phyloP scores from a whole-genome alignment of 1,140 invertebrate species.

The Caenorhabditis briggsae region DNA sequence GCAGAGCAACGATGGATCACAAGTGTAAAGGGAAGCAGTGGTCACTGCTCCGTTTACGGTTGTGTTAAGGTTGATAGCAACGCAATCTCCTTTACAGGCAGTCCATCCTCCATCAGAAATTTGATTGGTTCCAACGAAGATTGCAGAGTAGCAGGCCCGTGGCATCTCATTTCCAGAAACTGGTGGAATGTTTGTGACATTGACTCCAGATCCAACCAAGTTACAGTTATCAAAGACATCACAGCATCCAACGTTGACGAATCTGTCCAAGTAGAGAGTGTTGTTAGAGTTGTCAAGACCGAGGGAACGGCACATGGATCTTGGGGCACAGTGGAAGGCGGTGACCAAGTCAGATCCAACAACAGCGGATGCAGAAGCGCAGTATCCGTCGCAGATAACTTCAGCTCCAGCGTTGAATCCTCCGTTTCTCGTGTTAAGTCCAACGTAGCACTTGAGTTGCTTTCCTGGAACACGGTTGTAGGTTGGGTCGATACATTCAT shows the following conservation, averaged over 20 bases:
- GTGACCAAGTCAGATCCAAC: conserved; percentile 46
- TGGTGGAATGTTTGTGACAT: conserved; percentile 32
- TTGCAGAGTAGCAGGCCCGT: conserved; percentile 61
- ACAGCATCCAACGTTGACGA: conserved; percentile 30
- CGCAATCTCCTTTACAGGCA: conserved; percentile 60
- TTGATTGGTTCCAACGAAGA: conserved; percentile 28
- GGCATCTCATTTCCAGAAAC: conserved; percentile 49
- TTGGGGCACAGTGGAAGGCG: conserved; percentile 61
- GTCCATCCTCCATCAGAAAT: conserved; percentile 36
- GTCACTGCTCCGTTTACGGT: conserved; percentile 15
- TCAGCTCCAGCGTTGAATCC: conserved; percentile 49
- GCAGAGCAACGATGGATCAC: conserved; percentile 63
- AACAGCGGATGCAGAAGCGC: conserved; percentile 44
- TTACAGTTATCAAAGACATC: conserved; percentile 58
- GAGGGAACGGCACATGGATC: conserved; percentile 55
- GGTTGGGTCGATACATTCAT: conserved; percentile 61
- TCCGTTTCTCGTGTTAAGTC: conserved; percentile 23
- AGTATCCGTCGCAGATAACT: conserved; percentile 62
- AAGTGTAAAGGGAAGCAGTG: conserved; percentile 60
- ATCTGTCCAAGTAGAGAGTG: conserved; percentile 22
- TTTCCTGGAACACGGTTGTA: conserved; percentile 57
- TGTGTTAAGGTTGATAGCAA: conserved; percentile 51
- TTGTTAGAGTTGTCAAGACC: conserved; percentile 54
- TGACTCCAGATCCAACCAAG: conserved; percentile 12
- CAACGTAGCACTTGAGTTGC: conserved; percentile 63